Evolutionary conservation across 2,888 invertebrate species (phyloP).

Genomic region (Cryptocephalus moraei): DNA sequence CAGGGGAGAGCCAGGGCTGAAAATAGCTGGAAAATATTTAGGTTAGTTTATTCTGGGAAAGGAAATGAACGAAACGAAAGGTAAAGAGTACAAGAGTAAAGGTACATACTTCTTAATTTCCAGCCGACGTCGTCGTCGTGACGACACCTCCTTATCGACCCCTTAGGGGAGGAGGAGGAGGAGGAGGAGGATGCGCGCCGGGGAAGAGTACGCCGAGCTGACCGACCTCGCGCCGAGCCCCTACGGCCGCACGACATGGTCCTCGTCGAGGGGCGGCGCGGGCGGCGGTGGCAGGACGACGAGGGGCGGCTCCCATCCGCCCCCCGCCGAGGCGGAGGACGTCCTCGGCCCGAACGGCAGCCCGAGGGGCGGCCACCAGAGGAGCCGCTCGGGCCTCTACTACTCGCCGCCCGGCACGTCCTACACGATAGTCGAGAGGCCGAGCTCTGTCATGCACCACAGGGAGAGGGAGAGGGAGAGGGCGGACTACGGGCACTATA

Average conservation of each 20-base stretch:
- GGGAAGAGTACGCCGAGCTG: conserved; percentile 38
- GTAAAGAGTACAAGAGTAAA: too few species aligned
- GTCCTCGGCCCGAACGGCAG: conserved; percentile 44
- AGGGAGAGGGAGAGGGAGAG: conserved; percentile 22
- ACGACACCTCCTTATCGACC: too few species aligned
- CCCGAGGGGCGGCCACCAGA: conserved; percentile 31
- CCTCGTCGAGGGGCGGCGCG: conserved; percentile 38
- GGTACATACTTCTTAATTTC: too few species aligned
- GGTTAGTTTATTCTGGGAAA: too few species aligned
- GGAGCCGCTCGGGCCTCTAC: conserved; percentile 60
- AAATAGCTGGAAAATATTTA: too few species aligned
- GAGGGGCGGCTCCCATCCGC: conserved; percentile 43
- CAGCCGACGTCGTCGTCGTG: too few species aligned
- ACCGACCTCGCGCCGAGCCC: conserved; percentile 36
- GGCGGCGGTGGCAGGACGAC: conserved; percentile 35
- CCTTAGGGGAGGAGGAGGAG: too few species aligned
- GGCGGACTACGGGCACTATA: conserved; percentile 34
- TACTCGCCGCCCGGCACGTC: conserved; percentile 84
- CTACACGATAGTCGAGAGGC: conserved; percentile 78
- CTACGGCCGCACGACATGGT: conserved; percentile 40
- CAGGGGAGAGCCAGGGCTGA: too few species aligned
- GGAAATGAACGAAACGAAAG: too few species aligned
- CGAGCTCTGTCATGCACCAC: conserved; percentile 54
- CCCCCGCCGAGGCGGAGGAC: conserved; percentile 46
- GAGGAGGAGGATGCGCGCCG: conserved; percentile 31